Evolutionary conservation across 2,113 vertebrate genomes (phyloP).

Genomic region (Cebidichthys violaceus): DNA sequence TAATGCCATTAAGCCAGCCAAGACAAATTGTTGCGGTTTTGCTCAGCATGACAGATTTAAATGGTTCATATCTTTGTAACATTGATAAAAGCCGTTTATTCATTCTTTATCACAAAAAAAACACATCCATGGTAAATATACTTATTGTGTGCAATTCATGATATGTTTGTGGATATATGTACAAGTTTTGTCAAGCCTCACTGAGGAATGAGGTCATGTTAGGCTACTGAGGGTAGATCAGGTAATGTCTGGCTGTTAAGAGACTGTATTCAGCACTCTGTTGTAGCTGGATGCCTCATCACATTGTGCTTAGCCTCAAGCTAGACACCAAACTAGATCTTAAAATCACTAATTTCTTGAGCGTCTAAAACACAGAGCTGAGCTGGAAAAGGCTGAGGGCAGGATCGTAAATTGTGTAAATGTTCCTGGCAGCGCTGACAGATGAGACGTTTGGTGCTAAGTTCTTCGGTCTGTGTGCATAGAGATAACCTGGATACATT

Average conservation of each 20-base stretch:
- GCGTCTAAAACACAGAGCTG: constrained; percentile 47
- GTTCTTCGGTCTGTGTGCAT: constrained; percentile 50
- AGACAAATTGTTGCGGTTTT: constrained; percentile 7
- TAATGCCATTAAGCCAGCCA: background rate
- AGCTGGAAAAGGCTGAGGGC: constrained; percentile 54
- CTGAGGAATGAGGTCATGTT: constrained; percentile 46
- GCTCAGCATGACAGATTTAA: background rate
- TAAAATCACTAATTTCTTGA: constrained; percentile 55
- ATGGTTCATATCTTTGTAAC: background rate
- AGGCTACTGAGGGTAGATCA: constrained; percentile 33
- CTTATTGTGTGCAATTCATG: background rate
- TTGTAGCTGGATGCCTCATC: constrained; percentile 42
- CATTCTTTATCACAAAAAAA: background rate
- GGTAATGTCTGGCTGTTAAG: constrained; percentile 51
- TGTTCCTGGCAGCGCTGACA: constrained; percentile 68
- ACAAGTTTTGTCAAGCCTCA: background rate
- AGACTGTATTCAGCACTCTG: constrained; percentile 31
- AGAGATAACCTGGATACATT: constrained; percentile 56
- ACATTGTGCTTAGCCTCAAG: constrained; percentile 58
- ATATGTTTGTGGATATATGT: background rate
- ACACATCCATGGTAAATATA: background rate
- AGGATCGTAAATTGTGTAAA: constrained; percentile 74
- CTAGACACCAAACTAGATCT: constrained; percentile 45
- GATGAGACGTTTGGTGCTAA: constrained; percentile 62
- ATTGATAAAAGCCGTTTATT: background rate